A percentile compares a stretch with the other conserved stretches of the same genome.
Evolutionary conservation across 2,888 invertebrate genomes (phyloP).

Genomic region (Agelastica alni): DNA sequence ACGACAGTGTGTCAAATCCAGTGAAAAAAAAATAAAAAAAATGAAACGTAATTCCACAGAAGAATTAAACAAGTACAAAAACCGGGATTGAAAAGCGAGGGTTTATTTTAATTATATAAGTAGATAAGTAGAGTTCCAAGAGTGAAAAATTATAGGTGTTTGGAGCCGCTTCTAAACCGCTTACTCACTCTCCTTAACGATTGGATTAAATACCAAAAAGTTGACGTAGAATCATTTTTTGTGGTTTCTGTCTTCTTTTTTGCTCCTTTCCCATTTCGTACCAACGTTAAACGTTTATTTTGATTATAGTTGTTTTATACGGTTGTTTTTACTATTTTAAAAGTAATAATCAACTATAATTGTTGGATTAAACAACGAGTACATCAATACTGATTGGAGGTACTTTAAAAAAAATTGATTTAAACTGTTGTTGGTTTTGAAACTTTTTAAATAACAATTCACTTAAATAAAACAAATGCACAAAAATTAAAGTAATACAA

Average conservation of each 20-base stretch:
- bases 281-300: too few species aligned
- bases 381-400: too few species aligned
- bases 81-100: slow-evolving; percentile 34
- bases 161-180: slow-evolving; percentile 33
- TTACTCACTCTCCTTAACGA: slow-evolving; percentile 45
- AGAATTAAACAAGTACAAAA: slow-evolving; percentile 36
- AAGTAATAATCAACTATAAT: too few species aligned
- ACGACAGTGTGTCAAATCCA: background rate
- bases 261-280: too few species aligned
- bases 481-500: too few species aligned
- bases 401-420: too few species aligned
- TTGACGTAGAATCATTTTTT: slow-evolving; percentile 11
- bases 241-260: slow-evolving; percentile 14
- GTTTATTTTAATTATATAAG: slow-evolving; percentile 42
- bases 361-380: too few species aligned
- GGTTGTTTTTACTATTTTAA: too few species aligned
- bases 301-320: too few species aligned
- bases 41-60: slow-evolving; percentile 9
- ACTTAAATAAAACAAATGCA: too few species aligned
- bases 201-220: slow-evolving; percentile 36
- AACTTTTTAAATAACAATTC: too few species aligned
- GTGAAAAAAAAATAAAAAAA: background rate
- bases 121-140: slow-evolving; percentile 38
- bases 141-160: slow-evolving; percentile 41
- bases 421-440: too few species aligned